These are phyloP conservation scores for Henricia sp. DNA, from an alignment of 53 echinoderm and acorn worm species.

Conservation along the genomic window DNA sequence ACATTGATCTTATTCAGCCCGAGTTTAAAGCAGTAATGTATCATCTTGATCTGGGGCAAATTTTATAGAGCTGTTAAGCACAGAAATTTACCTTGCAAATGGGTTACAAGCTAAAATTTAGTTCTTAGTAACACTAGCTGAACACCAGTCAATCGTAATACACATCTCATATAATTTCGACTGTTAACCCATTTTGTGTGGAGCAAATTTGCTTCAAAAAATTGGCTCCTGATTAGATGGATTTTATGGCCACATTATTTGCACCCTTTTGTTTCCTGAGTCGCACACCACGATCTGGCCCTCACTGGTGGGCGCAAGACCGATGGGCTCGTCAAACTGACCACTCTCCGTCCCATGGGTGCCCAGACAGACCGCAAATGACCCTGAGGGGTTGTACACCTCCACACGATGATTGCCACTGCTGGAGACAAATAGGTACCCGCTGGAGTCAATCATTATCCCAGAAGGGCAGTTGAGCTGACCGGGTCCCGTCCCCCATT, in stretches of 20 bases:
- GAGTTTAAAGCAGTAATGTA: no score
- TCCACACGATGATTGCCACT: conserved; percentile 95
- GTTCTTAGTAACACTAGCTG: no score
- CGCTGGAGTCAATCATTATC: conserved; percentile 79
- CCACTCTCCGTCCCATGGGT: conserved; percentile 82
- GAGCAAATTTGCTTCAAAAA: no score
- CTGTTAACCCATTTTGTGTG: no score
- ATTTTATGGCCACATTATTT: conserved; percentile 70
- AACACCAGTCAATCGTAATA: no score
- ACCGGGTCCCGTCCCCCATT: conserved; percentile 93
- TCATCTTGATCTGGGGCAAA: no score
- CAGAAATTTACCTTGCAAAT: no score
- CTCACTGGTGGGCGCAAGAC: conserved; percentile 73
- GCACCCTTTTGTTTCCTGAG: conserved; percentile 89
- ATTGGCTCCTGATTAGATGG: background rate
- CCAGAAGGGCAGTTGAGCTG: conserved; percentile 94
- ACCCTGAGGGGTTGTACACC: conserved; percentile 93
- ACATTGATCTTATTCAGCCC: no score
- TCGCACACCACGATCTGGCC: conserved; percentile 86
- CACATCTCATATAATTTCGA: no score
- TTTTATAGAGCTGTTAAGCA: no score
- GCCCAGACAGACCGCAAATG: conserved; percentile 76
- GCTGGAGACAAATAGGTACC: conserved; percentile 90
- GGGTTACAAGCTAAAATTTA: no score
- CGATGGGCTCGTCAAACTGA: conserved; percentile 93